These are phyloP conservation scores for Corydoras sp. DNA, from an alignment of 2,113 vertebrate species.

Conservation along the genomic window DNA sequence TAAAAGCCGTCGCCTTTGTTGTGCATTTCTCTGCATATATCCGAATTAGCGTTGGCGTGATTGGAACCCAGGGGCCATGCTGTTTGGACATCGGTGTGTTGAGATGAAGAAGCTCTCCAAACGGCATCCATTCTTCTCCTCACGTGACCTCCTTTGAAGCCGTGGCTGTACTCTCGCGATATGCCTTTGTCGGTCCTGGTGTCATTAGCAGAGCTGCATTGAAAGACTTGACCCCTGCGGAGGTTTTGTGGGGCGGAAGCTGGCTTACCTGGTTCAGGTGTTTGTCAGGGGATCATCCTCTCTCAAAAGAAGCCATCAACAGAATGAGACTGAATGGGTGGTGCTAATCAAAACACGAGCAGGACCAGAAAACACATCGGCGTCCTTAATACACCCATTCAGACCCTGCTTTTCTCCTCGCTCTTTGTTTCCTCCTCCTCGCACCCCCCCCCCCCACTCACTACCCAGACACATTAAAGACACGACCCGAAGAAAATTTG, in stretches of 20 bases:
- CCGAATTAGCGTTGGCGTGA: conserved; percentile 80
- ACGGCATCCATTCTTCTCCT: conserved; percentile 77
- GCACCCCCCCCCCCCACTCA: conserved; percentile 34
- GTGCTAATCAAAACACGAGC: conserved; percentile 50
- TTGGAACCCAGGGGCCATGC: conserved; percentile 82
- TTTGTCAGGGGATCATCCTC: conserved; percentile 77
- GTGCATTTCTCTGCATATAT: conserved; percentile 97
- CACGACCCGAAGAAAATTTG: conserved; percentile 63
- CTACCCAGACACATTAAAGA: conserved; percentile 48
- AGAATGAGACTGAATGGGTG: conserved; percentile 56
- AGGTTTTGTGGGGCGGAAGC: conserved; percentile 74
- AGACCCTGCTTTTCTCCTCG: conserved; percentile 59
- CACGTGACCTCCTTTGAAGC: conserved; percentile 90
- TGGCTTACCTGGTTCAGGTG: conserved; percentile 76
- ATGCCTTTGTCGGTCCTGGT: conserved; percentile 79
- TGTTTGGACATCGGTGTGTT: conserved; percentile 59
- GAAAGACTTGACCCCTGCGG: conserved; percentile 83
- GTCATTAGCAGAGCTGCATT: conserved; percentile 79
- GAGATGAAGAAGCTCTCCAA: conserved; percentile 79
- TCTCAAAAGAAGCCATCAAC: conserved; percentile 71
- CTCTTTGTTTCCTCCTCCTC: conserved; percentile 59
- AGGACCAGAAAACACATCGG: conserved; percentile 51
- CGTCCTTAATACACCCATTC: conserved; percentile 48
- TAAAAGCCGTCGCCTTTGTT: conserved; percentile 94
- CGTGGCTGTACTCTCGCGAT: conserved; percentile 75